Evolutionary conservation across 2,888 invertebrate genomes (phyloP).

Genomic region (Stenodera caucasica): DNA sequence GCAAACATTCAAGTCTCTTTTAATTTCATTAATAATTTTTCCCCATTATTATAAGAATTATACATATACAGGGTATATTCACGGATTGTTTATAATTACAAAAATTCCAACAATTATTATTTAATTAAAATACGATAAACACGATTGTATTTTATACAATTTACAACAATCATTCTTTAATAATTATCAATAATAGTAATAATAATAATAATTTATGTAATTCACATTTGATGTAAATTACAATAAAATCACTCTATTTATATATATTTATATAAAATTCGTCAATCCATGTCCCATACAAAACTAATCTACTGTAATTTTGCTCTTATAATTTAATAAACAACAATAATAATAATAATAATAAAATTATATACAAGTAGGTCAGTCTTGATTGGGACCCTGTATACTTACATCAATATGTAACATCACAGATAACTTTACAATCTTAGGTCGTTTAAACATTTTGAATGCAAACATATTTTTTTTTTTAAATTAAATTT

Average conservation of each 20-base stretch:
- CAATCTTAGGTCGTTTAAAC: slow-evolving; percentile 41
- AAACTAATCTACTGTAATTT: slow-evolving; percentile 22
- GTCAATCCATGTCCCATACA: slow-evolving; percentile 25
- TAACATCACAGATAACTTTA: slow-evolving; percentile 44
- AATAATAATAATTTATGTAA: too few species aligned
- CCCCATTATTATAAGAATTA: slow-evolving; percentile 15
- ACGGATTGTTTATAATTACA: not conserved
- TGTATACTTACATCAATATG: slow-evolving; percentile 28
- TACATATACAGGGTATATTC: slow-evolving; percentile 16
- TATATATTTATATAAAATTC: slow-evolving; percentile 14
- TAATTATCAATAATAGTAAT: too few species aligned
- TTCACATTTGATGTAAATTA: not conserved
- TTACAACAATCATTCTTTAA: slow-evolving; percentile 5
- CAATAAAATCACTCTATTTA: slow-evolving; percentile 1
- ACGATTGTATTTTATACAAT: not conserved
- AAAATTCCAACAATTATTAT: slow-evolving; percentile 3
- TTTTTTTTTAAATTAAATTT: too few species aligned
- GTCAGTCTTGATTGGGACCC: slow-evolving; percentile 25
- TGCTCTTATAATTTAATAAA: not conserved
- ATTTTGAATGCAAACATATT: slow-evolving; percentile 24
- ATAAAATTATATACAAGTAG: slow-evolving; percentile 22
- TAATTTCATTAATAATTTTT: slow-evolving; percentile 7
- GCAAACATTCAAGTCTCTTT: slow-evolving; percentile 19
- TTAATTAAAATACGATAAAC: not conserved
- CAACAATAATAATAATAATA: too few species aligned